Evolutionary conservation across 1,140 invertebrate genomes (phyloP), one percentile per base, ranked within the genome.

Genomic region (Panagrolaimus sp.): DNA sequence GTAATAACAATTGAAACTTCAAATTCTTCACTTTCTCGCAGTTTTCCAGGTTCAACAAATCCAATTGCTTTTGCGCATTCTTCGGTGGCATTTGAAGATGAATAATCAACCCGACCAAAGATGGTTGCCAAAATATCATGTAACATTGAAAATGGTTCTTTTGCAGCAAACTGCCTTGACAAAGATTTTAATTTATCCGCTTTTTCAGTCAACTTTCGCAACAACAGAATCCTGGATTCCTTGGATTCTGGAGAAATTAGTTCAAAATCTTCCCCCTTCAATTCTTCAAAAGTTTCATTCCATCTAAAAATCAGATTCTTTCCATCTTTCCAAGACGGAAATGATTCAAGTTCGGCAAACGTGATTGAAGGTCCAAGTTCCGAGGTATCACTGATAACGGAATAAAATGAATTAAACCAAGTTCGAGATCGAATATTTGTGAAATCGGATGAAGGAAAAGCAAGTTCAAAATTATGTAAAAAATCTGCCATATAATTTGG

Each of bases 1-100:
- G 52, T 58, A 58, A 58, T 58, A 2, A 58, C 52, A 58, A 58
- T 28, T 5, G 21, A 26, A n/a, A 58, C 52, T n/a, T 58, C 52
- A 26, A 58, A 58, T 28, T 58, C 52, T 10, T 58, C 52, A 10
- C 17, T 58, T 26, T 58, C 52, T 12, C 52, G 15, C 5, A 58
- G 14, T 12, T 58, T 58, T 12, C 52, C 52, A 14, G 52, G 17
- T 17, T 58, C 15, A 26, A 58, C 17, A 58, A 28, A 26, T 10
- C 52, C 52, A 8, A 58, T 10, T 12, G 28, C 52, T 28, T 28
- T 58, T n/a, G 52, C 52, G 10, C 21, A 21, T 12, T 21, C 21
- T 28, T 58, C 0, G 14, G 21, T 58, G 8, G 52, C 52, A 58
- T 58, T 58, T 3, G 52, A 28, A 7, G 52, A 58, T 4, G 32